These are phyloP conservation scores for Urocolius indicus DNA, from an alignment of 2,113 vertebrate genomes.

Conservation along the genomic window DNA sequence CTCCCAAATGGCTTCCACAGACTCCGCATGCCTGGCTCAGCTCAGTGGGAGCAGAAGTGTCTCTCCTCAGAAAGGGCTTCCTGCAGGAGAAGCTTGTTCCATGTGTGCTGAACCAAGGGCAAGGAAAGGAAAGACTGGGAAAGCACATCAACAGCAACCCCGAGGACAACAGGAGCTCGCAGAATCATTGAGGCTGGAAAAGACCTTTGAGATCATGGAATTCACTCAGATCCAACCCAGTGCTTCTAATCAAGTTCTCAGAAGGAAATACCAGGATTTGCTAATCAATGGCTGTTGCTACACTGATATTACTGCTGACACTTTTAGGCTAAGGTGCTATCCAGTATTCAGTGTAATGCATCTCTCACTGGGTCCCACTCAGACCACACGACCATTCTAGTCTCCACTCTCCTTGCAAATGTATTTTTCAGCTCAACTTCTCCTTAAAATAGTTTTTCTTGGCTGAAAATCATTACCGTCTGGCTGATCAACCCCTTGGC, in stretches of 20 bases:
- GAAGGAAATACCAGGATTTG: background rate
- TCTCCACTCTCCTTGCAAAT: background rate
- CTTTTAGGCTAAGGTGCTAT: background rate
- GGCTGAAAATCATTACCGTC: background rate
- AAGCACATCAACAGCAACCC: background rate
- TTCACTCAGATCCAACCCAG: background rate
- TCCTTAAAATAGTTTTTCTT: background rate
- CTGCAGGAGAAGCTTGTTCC: background rate
- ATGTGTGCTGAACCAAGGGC: rapidly evolving
- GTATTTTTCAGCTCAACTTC: background rate
- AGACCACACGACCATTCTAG: rapidly evolving
- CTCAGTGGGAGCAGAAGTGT: background rate
- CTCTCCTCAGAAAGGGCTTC: background rate
- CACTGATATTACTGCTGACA: background rate
- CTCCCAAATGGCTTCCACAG: background rate
- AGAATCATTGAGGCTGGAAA: background rate
- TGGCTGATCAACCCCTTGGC: background rate
- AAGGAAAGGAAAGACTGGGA: background rate
- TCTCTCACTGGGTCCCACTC: rapidly evolving
- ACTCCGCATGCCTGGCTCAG: background rate
- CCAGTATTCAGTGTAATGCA: background rate
- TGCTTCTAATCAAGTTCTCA: background rate
- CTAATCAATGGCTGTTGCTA: background rate
- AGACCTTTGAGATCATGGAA: background rate
- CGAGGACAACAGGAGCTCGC: background rate